Conservation (phyloP, 2,797 vertebrate genomes). For the Phataginus tricuspis region DNA sequence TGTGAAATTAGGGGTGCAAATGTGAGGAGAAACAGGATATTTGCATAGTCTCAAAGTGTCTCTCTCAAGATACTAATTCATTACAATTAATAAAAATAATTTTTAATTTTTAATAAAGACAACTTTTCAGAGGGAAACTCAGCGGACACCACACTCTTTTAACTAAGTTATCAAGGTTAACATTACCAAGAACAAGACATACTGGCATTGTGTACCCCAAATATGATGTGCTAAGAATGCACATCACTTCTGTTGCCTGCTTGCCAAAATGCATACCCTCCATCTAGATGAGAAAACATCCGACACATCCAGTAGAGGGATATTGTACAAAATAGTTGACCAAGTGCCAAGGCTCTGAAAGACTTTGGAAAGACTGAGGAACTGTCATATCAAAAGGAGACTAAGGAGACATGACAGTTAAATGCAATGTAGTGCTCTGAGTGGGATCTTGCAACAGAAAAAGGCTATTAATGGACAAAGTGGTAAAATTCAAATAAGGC, state of each 20-base stretch:
- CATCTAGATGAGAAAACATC: background rate
- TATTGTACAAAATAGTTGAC: background rate
- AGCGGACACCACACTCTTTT: background rate
- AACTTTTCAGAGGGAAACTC: background rate
- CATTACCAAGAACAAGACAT: background rate
- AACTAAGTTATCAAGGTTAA: background rate
- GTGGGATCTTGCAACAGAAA: background rate
- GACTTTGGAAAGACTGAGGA: background rate
- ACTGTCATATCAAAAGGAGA: background rate
- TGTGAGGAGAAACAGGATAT: background rate
- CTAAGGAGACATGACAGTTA: background rate
- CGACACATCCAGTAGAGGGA: background rate
- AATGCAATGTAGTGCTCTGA: background rate
- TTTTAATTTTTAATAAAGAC: too few species aligned
- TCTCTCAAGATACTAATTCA: background rate
- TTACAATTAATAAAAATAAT: too few species aligned
- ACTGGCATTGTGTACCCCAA: background rate
- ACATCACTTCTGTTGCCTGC: background rate
- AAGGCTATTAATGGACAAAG: background rate
- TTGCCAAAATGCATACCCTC: background rate
- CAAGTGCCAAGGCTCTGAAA: background rate
- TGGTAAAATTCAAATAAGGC: background rate
- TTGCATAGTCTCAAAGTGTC: background rate
- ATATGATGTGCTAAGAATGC: background rate
- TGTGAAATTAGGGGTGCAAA: background rate